Base-by-base conservation (phyloP, 2,888 invertebrate species). In the Agapostemon virescens region DNA sequence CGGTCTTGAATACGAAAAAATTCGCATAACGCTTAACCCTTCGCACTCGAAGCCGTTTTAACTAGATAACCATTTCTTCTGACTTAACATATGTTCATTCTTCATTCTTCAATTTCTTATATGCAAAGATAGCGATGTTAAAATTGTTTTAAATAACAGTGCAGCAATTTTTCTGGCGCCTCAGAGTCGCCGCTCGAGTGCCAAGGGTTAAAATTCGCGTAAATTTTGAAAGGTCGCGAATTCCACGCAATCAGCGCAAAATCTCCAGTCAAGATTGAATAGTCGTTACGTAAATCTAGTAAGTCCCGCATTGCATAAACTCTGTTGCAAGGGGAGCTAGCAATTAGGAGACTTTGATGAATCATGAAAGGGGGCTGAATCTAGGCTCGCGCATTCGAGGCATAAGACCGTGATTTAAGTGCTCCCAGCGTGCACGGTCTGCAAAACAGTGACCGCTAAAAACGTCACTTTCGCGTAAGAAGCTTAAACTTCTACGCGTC, bases 201-300 rank as follows among this genome's bases (percentile, higher is more conserved):
- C n/a, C n/a, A n/a, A 11, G 49, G n/a, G 11, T 1, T 49, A 4
- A 11, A 49, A 49, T 49, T 49, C 0, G 3, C 40, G 15, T 40
- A n/a, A 4, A n/a, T n/a, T 3, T 49, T 11, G 3, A n/a, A n/a
- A 9, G n/a, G 49, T n/a, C 3, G n/a, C 4, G 1, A 40, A 40
- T 40, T 40, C 13, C 40, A 15, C 4, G 4, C 40, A 15, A 40
- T 40, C 40, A n/a, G 49, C 4, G 4, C 49, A n/a, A 11, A n/a
- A n/a, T 49, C n/a, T 49, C n/a, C 49, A 49, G 49, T n/a, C n/a
- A n/a, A 49, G 49, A 49, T n/a, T 49, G 49, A n/a, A 49, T n/a
- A n/a, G n/a, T 11, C 11, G n/a, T 49, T 49, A 49, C 49, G 49
- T 49, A n/a, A 49, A 49, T 49, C 49, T 9, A 49, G 49, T 49